Conservation (phyloP, 2,888 invertebrate genomes). For the Biston betularia region DNA sequence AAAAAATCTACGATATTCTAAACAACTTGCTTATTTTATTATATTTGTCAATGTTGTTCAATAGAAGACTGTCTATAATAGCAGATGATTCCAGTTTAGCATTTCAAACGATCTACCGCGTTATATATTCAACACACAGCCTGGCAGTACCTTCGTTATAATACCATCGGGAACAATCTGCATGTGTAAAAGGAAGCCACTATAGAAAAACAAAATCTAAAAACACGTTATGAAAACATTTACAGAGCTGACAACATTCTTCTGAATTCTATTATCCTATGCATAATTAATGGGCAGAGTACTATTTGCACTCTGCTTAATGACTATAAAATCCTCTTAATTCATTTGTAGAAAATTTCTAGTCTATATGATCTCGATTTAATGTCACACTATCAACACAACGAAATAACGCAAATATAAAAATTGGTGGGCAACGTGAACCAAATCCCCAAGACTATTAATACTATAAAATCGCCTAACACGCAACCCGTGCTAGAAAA, state of each 20-base stretch:
- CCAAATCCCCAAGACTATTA: too few relatives aligned
- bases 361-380: too few relatives aligned
- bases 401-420: too few relatives aligned
- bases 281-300: too few relatives aligned
- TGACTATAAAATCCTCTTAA: background rate
- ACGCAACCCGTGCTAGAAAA: background rate
- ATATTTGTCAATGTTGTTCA: background rate
- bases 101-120: slow-evolving; percentile 17
- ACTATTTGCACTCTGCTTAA: too few relatives aligned
- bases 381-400: too few relatives aligned
- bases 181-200: background rate
- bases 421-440: too few relatives aligned
- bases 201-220: background rate
- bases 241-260: too few relatives aligned
- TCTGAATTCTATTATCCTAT: too few relatives aligned
- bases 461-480: too few relatives aligned
- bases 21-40: slow-evolving; percentile 18
- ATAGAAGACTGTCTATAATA: slow-evolving; percentile 9
- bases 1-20: too few relatives aligned
- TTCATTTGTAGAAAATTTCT: background rate
- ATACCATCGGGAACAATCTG: slow-evolving; percentile 7
- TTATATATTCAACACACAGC: slow-evolving; percentile 14
- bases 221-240: background rate
- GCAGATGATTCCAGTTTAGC: slow-evolving; percentile 8
- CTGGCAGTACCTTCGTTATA: slow-evolving; percentile 8